These are phyloP conservation scores for Dysmachus trigonus DNA, from an alignment of 2,888 invertebrate genomes.

Conservation along the genomic window DNA sequence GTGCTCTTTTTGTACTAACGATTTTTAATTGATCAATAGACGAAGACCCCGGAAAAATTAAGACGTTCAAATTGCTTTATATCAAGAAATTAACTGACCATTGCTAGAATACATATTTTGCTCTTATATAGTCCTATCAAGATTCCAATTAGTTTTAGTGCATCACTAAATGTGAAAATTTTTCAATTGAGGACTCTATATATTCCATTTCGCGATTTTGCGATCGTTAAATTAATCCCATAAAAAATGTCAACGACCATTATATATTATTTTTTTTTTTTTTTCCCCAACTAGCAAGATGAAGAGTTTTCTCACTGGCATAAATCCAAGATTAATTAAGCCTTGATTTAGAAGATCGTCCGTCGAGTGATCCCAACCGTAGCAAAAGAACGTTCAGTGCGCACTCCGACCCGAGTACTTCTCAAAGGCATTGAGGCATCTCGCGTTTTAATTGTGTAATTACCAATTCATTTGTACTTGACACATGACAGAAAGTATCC, in stretches of 20 bases:
- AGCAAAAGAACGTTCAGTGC: neutral
- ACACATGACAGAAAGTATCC: conserved; percentile 43
- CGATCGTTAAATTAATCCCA: conserved; percentile 15
- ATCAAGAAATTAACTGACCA: neutral
- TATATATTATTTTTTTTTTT: conserved; percentile 47
- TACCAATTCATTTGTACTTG: conserved; percentile 50
- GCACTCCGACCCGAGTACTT: neutral
- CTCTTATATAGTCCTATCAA: neutral
- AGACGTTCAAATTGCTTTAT: too few relatives aligned
- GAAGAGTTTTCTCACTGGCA: conserved; percentile 41
- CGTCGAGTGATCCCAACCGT: neutral
- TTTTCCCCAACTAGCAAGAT: conserved; percentile 42
- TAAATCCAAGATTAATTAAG: conserved; percentile 50
- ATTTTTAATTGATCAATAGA: too few relatives aligned
- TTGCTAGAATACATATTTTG: neutral
- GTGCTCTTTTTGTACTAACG: too few relatives aligned
- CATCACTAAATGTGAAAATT: neutral
- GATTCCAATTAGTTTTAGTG: neutral
- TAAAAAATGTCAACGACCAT: conserved; percentile 45
- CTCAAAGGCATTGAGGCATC: conserved; percentile 33
- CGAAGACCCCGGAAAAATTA: too few relatives aligned
- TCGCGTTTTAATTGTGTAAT: conserved; percentile 49
- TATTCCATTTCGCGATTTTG: neutral
- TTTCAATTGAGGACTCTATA: neutral
- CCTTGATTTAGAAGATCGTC: conserved; percentile 33